Conservation (phyloP, 2,888 invertebrate species). For the Brachypterus glaber region DNA sequence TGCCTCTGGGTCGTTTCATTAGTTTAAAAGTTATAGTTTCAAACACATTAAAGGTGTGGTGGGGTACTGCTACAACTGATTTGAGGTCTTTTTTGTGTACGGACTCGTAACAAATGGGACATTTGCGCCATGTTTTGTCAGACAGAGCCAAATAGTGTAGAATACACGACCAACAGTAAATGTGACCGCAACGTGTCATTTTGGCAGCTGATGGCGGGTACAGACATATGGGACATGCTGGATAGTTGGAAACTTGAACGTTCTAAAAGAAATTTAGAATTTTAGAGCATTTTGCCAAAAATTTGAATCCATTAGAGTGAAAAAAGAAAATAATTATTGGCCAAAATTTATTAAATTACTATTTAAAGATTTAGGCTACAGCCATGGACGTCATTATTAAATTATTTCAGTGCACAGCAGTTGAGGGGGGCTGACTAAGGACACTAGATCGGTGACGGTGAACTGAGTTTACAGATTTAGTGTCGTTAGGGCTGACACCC, state of each 20-base stretch:
- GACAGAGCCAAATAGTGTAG: conserved; percentile 83
- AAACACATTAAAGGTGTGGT: conserved; percentile 48
- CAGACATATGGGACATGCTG: conserved; percentile 88
- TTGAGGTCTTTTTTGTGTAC: conserved; percentile 74
- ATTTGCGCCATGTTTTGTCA: conserved; percentile 73
- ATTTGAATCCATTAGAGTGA: conserved; percentile 3
- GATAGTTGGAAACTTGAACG: conserved; percentile 54
- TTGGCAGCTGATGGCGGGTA: conserved; percentile 79
- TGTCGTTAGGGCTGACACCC: too few relatives aligned
- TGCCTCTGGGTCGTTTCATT: conserved; percentile 56
- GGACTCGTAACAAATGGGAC: conserved; percentile 87
- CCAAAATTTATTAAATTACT: too few relatives aligned
- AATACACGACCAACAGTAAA: conserved; percentile 93
- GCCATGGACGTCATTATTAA: too few relatives aligned
- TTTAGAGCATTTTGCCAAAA: too few relatives aligned
- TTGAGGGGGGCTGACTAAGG: too few relatives aligned
- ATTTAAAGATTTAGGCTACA: too few relatives aligned
- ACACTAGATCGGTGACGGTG: too few relatives aligned
- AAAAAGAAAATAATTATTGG: too few relatives aligned
- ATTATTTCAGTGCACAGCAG: too few relatives aligned
- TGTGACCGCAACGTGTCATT: conserved; percentile 90
- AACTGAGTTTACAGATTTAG: too few relatives aligned
- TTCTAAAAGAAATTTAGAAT: conserved; percentile 38
- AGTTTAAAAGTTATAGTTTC: conserved; percentile 67
- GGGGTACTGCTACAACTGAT: conserved; percentile 54